Base-by-base conservation (phyloP, 2,797 vertebrate species). In the Xenentodon cancila region DNA sequence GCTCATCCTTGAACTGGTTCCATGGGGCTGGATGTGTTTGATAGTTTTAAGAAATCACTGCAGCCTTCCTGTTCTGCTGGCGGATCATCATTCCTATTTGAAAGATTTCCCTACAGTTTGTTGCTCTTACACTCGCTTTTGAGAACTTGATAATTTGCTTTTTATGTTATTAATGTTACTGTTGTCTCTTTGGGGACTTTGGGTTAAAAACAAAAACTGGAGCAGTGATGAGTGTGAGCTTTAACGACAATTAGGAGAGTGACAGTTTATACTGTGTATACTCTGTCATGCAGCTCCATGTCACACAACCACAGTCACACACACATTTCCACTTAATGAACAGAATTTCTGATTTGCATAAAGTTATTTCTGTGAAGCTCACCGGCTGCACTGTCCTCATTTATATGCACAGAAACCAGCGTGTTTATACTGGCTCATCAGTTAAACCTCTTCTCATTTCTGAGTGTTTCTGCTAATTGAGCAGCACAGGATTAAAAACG, bases 321-420 rank as follows among this genome's bases (percentile, higher is more conserved):
- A 54, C 19, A 46, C 64, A 69, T 67, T 77, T 76, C 55, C 19
- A 20, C 68, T 53, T 69, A 50, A 84, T 77, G 79, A 64, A 22
- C 50, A 50, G 42, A 21, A 27, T 47, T 25, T 73, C 48, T 54
- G 30, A 66, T 77, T 75, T 68, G 25, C 49, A 71, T 76, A 37
- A 62, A 55, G 50, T 69, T 59, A 5, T 73, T 68, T 73, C 32
- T 40, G 2, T 43, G 47, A 20, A 16, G 15, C 48, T 1, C 18
- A 37, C 47, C 27, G 50, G 25, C 25, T 25, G 25, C 25, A 25
- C 3, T 5, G 25, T 25, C 25, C 25, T 25, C 25, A 25, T 25
- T 25, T 5, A 25, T 5, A 52, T 48, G 54, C 60, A 67, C 34
- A 53, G 25, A 18, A 49, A 53, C 1, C 9, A 1, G 1, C n/a